Evolutionary conservation across 1,140 invertebrate genomes (phyloP).

Genomic region (Drosophila sproati): DNA sequence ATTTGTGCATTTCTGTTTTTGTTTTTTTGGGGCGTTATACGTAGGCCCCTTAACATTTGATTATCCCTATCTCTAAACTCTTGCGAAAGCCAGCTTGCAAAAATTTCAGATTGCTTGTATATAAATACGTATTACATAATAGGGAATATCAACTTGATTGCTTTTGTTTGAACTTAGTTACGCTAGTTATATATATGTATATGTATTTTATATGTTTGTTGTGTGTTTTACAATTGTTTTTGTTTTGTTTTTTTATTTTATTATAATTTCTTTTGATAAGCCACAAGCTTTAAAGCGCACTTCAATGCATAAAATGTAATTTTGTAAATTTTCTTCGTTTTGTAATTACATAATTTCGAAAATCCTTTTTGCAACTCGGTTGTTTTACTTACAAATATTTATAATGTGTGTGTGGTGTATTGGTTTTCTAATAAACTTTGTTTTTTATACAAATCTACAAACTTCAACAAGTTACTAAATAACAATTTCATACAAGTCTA

Average conservation of each 20-base stretch:
- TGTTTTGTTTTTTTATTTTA: slow-evolving; percentile 37
- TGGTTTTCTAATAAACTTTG: slow-evolving; percentile 60
- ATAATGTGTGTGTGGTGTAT: slow-evolving; percentile 35
- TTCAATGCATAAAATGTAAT: slow-evolving; percentile 56
- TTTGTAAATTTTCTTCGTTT: slow-evolving; percentile 20
- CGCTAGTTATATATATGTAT: slow-evolving; percentile 40
- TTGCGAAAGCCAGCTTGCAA: slow-evolving; percentile 75
- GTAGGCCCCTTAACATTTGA: slow-evolving; percentile 25
- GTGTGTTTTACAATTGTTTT: slow-evolving; percentile 1
- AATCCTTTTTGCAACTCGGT: slow-evolving; percentile 18
- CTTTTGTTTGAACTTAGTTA: slow-evolving; percentile 56
- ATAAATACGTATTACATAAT: slow-evolving; percentile 44
- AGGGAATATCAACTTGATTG: slow-evolving; percentile 63
- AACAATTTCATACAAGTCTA: slow-evolving; percentile 66
- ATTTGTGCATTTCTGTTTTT: slow-evolving; percentile 71
- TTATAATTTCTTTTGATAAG: slow-evolving; percentile 52
- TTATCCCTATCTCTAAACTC: slow-evolving; percentile 39
- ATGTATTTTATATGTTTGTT: slow-evolving; percentile 28
- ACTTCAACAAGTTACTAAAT: slow-evolving; percentile 79
- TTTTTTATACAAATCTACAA: slow-evolving; percentile 64
- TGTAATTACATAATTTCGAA: slow-evolving; percentile 34
- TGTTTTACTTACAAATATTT: slow-evolving; percentile 27
- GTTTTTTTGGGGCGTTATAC: slow-evolving; percentile 34
- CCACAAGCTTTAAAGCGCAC: slow-evolving; percentile 81
- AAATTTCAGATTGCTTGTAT: slow-evolving; percentile 65